These are phyloP conservation scores for Ophiothrix spiculata DNA, from an alignment of 35 echinoderm and acorn worm genomes.

Conservation along the genomic window DNA sequence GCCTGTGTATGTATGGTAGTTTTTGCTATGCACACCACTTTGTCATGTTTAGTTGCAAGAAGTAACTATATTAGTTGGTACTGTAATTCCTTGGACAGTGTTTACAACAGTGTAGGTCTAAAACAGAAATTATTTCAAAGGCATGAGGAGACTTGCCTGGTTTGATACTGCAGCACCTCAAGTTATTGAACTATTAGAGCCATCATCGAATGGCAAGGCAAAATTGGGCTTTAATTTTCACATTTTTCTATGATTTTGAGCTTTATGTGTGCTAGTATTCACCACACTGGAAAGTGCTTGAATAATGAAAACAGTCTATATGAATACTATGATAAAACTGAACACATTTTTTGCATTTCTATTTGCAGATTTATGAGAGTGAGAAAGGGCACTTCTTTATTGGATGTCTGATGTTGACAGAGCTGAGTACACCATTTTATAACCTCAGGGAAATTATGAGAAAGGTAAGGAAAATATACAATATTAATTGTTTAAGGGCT, in stretches of 20 bases:
- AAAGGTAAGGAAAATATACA: no score
- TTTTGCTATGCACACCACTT: no score
- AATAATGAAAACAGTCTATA: not conserved
- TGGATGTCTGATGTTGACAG: slow-evolving; percentile 49
- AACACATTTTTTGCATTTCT: not conserved
- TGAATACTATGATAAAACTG: no score
- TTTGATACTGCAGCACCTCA: not conserved
- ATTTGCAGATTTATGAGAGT: slow-evolving; percentile 46
- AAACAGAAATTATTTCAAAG: no score
- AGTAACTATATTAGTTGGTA: no score
- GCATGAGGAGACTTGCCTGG: no score
- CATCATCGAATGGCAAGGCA: not conserved
- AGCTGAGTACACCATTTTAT: slow-evolving; percentile 58
- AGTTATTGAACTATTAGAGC: not conserved
- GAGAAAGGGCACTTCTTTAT: slow-evolving; percentile 69
- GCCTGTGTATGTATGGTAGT: no score
- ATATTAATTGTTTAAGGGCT: no score
- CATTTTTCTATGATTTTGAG: not conserved
- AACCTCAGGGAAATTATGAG: slow-evolving; percentile 42
- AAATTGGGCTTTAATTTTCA: not conserved
- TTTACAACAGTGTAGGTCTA: no score
- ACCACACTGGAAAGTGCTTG: not conserved
- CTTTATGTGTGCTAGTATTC: not conserved
- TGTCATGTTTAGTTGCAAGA: no score
- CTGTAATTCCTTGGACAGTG: no score